Conservation (phyloP, 1,140 invertebrate species). For the Drosophila azteca region DNA sequence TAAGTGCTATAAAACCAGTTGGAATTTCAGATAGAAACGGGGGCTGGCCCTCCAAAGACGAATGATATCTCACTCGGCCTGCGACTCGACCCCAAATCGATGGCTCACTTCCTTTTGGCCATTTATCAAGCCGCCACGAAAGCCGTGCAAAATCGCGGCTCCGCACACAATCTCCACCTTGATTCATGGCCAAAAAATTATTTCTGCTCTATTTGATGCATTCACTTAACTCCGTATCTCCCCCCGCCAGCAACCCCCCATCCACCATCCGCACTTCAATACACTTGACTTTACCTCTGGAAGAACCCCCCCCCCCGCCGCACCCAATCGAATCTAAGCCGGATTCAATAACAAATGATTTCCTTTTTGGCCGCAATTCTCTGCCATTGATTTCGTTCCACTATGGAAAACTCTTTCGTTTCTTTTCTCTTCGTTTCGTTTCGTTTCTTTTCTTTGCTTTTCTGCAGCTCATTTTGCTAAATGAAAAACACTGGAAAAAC, state of each 20-base stretch:
- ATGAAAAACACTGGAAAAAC: slow-evolving; percentile 56
- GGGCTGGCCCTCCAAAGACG: no score
- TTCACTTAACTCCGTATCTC: slow-evolving; percentile 1
- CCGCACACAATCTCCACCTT: not conserved
- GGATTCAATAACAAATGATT: slow-evolving; percentile 73
- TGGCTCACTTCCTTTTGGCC: no score
- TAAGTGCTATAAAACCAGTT: no score
- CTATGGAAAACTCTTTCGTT: slow-evolving; percentile 12
- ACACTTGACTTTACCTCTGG: not conserved
- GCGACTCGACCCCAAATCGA: no score
- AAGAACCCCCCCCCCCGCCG: not conserved
- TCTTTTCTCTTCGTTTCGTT: not conserved
- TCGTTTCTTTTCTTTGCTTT: not conserved
- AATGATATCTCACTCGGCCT: no score
- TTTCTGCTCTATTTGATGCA: slow-evolving; percentile 10
- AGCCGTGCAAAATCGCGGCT: not conserved
- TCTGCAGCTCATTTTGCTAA: slow-evolving; percentile 59
- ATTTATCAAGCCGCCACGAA: no score
- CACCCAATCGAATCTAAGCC: slow-evolving; percentile 19
- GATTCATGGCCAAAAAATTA: slow-evolving; percentile 12
- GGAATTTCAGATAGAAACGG: no score
- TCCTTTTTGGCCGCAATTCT: slow-evolving; percentile 63
- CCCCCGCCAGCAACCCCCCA: not conserved
- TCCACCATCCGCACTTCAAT: slow-evolving; percentile 25
- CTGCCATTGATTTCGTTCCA: slow-evolving; percentile 57